Percentiles rank a stretch among this genome's conserved stretches.
Evolutionary conservation across 1,140 invertebrate genomes (phyloP).

Genomic region (Drosophila paulistorum): DNA sequence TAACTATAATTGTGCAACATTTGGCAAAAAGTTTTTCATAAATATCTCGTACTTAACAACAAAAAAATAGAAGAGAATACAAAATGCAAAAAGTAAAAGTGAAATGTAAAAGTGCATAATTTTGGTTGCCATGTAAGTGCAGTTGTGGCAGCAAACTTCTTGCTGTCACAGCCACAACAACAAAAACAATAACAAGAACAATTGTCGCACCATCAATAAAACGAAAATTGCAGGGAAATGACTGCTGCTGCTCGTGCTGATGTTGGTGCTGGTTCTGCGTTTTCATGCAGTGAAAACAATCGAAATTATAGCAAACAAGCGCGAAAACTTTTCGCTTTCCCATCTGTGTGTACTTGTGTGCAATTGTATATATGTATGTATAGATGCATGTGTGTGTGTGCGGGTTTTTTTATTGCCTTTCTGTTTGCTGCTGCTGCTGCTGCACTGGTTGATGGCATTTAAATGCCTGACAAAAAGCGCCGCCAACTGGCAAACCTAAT

Average conservation of each 20-base stretch:
- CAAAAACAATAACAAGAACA: slow-evolving; percentile 13
- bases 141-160: slow-evolving; percentile 50
- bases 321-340: slow-evolving; percentile 79
- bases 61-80: slow-evolving; percentile 47
- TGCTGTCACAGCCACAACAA: slow-evolving; percentile 42
- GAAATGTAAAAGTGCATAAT: slow-evolving; percentile 26
- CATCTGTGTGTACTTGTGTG: slow-evolving; percentile 30
- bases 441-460: slow-evolving; percentile 56
- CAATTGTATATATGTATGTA: slow-evolving; percentile 17
- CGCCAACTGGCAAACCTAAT: slow-evolving; percentile 62
- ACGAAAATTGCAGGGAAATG: slow-evolving; percentile 70
- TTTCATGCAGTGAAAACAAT: slow-evolving; percentile 72
- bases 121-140: slow-evolving; percentile 26
- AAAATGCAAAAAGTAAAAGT: slow-evolving; percentile 63
- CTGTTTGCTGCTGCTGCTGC: slow-evolving; percentile 54
- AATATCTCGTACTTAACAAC: slow-evolving; percentile 70
- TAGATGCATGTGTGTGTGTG: slow-evolving; percentile 21
- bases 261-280: slow-evolving; percentile 23
- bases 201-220: slow-evolving; percentile 68
- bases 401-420: slow-evolving; percentile 61
- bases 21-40: slow-evolving; percentile 74
- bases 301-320: slow-evolving; percentile 80
- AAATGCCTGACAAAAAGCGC: slow-evolving; percentile 72
- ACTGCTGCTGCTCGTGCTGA: slow-evolving; percentile 36
- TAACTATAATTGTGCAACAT: slow-evolving; percentile 68